Conservation (phyloP, 2,113 vertebrate species). For the Sminthopsis crassicaudata region DNA sequence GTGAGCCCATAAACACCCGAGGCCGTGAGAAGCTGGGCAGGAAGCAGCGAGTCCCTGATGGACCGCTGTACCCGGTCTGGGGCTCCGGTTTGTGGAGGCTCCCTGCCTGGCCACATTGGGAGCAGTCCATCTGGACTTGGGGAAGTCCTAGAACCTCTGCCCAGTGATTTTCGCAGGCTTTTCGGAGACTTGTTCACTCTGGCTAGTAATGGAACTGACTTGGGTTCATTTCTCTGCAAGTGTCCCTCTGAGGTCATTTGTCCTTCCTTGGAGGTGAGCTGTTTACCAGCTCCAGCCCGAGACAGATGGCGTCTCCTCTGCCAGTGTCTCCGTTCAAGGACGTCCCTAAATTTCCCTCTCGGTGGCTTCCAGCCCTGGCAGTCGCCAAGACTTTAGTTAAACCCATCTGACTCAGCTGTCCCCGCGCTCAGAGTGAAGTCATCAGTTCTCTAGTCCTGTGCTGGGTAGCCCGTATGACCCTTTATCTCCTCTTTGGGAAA, state of each 20-base stretch:
- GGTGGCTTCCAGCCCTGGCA: neutral
- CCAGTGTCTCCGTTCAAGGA: slow-evolving; percentile 14
- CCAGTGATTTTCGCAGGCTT: neutral
- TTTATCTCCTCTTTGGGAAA: slow-evolving; percentile 51
- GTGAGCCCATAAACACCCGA: neutral
- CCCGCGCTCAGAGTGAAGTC: slow-evolving; percentile 35
- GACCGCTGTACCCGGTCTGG: neutral
- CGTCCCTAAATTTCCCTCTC: neutral
- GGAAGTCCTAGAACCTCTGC: neutral
- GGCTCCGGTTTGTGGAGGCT: neutral
- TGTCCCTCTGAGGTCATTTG: neutral
- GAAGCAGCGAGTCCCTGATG: neutral
- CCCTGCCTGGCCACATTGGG: neutral
- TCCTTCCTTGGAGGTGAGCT: neutral
- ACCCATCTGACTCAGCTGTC: slow-evolving; percentile 14
- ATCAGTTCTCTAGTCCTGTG: slow-evolving; percentile 62
- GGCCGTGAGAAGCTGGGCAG: neutral
- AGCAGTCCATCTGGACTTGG: neutral
- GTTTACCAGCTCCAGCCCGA: neutral
- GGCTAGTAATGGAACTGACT: neutral
- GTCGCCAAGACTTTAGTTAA: slow-evolving; percentile 19
- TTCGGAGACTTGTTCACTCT: neutral
- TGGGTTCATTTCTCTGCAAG: neutral
- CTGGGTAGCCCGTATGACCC: slow-evolving; percentile 36
- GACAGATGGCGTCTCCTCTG: neutral